phyloP scores from a whole-genome alignment of 2,888 invertebrate species.

The Caradrina clavipalpis region DNA sequence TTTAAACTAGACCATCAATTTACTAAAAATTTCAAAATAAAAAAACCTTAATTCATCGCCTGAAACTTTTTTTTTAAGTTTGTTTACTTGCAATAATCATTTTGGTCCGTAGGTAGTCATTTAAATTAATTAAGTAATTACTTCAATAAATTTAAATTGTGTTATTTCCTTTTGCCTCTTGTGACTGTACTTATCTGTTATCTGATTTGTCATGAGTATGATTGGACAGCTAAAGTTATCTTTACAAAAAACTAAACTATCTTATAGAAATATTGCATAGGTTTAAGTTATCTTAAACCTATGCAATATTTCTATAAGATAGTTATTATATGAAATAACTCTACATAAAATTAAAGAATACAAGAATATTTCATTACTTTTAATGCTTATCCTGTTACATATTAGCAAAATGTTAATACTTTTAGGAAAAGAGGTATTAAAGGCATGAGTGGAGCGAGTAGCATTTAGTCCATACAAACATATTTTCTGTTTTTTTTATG shows the following conservation, averaged over 20 bases:
- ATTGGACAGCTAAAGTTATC: constrained; percentile 24
- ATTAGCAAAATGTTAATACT: too few relatives aligned
- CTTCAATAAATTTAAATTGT: constrained; percentile 10
- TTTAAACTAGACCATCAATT: neutral
- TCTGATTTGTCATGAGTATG: constrained; percentile 41
- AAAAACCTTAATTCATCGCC: neutral
- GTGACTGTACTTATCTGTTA: constrained; percentile 28
- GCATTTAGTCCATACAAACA: too few relatives aligned
- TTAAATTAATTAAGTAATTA: neutral
- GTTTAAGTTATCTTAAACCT: constrained; percentile 36
- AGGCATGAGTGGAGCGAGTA: too few relatives aligned
- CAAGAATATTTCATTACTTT: too few relatives aligned
- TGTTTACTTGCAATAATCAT: too few relatives aligned
- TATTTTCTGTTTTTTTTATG: too few relatives aligned
- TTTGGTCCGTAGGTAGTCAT: too few relatives aligned
- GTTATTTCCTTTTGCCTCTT: constrained; percentile 16
- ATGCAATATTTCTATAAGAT: constrained; percentile 23
- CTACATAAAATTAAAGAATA: neutral
- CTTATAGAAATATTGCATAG: too few relatives aligned
- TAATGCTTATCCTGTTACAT: too few relatives aligned
- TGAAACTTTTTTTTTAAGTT: neutral
- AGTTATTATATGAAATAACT: neutral
- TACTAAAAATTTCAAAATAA: too few relatives aligned
- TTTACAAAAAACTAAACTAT: too few relatives aligned
- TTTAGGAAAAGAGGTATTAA: too few relatives aligned